Base-by-base conservation (phyloP, 2,888 invertebrate genomes). In the Cantharis rufa region DNA sequence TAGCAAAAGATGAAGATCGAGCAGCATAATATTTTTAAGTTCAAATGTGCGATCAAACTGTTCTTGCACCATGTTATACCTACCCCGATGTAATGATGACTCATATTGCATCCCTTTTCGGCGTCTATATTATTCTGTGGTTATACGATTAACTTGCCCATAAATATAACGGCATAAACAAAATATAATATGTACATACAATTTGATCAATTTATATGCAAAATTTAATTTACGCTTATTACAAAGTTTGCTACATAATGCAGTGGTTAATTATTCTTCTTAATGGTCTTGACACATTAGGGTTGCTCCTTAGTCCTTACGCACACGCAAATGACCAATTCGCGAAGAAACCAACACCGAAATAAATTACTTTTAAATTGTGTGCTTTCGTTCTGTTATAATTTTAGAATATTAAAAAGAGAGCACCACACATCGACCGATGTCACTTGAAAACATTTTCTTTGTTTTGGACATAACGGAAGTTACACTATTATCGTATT, bases 121-220 rank as follows among this genome's bases (percentile, higher is more conserved):
- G 18, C 21, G 64, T 21, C 18, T 21, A 24, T 21, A 66, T 66
- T 66, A 66, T 66, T 66, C 24, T 66, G 24, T 66, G 64, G 24
- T 21, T 66, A 66, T 24, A 3, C n/a, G 64, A 18, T 66, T 66
- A 21, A 66, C 64, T 66, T 66, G 21, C 64, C 64, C 64, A 21
- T 24, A 66, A 13, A 66, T 66, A 13, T 15, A 66, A 18, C 10
- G 64, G 64, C 24, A 21, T 66, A 21, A 66, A 66, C 64, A 66
- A 66, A 66, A 66, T 21, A 13, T 21, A 24, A 24, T 24, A 24
- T 24, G 21, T n/a, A 64, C 64, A 21, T 64, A 64, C 18, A n/a
- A 66, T 66, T 66, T 66, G n/a, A 66, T 66, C 64, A 66, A 66
- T 66, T 66, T 66, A 24, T 66, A 66, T 66, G 64, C 64, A 66